phyloP scores from a whole-genome alignment of 2,888 invertebrate species.

The Ectobius pallidus region DNA sequence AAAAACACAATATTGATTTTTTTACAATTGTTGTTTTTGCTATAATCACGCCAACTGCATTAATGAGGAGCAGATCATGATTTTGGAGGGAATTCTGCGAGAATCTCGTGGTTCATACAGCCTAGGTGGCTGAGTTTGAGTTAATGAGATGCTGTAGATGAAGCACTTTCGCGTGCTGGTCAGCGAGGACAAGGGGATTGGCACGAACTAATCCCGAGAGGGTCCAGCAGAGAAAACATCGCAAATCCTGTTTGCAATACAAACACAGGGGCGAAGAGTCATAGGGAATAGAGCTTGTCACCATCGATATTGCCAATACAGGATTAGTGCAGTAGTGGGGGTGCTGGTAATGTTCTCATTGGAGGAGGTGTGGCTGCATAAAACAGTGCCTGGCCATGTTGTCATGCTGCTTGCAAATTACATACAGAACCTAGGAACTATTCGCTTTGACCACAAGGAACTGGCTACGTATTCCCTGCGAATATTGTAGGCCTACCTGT shows the following conservation, averaged over 20 bases:
- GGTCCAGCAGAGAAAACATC: constrained; percentile 35
- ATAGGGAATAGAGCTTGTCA: constrained; percentile 30
- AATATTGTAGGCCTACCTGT: too few species aligned
- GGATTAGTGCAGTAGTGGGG: not conserved
- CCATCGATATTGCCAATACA: constrained; percentile 26
- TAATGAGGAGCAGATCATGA: not conserved
- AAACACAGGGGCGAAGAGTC: constrained; percentile 38
- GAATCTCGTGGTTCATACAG: not conserved
- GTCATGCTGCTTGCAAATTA: too few species aligned
- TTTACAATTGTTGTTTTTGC: not conserved
- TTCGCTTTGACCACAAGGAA: too few species aligned
- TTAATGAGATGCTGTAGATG: too few species aligned
- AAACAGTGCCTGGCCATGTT: too few species aligned
- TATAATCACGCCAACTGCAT: not conserved
- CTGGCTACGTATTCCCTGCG: too few species aligned
- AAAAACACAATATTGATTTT: not conserved
- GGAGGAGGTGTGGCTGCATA: not conserved
- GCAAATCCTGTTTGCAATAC: constrained; percentile 40
- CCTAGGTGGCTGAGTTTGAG: not conserved
- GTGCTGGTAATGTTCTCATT: constrained; percentile 27
- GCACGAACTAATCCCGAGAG: constrained; percentile 1
- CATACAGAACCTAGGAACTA: too few species aligned
- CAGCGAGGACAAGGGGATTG: not conserved
- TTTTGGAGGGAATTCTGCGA: not conserved
- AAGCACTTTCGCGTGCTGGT: not conserved